Conservation (phyloP, 2,888 invertebrate species). For the Drosophila heteroneura region DNA sequence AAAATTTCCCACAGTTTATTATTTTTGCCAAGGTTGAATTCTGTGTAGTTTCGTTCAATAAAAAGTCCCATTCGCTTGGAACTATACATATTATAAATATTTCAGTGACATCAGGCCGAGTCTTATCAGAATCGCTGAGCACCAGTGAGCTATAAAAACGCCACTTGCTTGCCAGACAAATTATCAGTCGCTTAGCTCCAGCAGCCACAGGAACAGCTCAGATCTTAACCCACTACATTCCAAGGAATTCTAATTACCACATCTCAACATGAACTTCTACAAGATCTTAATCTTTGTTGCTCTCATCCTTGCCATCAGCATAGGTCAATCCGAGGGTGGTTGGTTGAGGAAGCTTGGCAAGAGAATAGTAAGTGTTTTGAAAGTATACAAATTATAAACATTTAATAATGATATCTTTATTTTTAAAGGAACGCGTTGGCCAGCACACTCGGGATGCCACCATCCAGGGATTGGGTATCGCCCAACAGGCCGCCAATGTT, state of each 20-base stretch:
- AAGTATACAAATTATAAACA: too few relatives aligned
- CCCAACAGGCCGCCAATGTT: conserved; percentile 78
- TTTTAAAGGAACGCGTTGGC: background rate
- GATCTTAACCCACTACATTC: background rate
- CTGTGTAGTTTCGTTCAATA: background rate
- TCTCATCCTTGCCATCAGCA: conserved; percentile 48
- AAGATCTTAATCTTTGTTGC: conserved; percentile 55
- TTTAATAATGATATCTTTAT: background rate
- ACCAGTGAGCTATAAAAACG: background rate
- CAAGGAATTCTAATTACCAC: conserved; percentile 3
- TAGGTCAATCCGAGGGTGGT: conserved; percentile 59
- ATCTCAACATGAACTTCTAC: conserved; percentile 62
- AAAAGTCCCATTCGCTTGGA: background rate
- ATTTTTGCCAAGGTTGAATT: background rate
- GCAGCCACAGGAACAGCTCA: conserved; percentile 8
- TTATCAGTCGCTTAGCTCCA: conserved; percentile 39
- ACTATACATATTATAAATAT: background rate
- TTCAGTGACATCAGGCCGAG: background rate
- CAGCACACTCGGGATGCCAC: conserved; percentile 70
- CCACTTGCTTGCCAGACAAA: background rate
- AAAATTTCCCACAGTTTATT: background rate
- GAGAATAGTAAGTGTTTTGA: conserved; percentile 51
- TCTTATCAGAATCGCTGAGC: background rate
- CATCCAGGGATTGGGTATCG: conserved; percentile 70
- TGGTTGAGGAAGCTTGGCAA: conserved; percentile 59